Percentiles rank a stretch among this genome's conserved stretches.
Evolutionary conservation across 2,113 vertebrate genomes (phyloP).

Genomic region (Symphodus melops): DNA sequence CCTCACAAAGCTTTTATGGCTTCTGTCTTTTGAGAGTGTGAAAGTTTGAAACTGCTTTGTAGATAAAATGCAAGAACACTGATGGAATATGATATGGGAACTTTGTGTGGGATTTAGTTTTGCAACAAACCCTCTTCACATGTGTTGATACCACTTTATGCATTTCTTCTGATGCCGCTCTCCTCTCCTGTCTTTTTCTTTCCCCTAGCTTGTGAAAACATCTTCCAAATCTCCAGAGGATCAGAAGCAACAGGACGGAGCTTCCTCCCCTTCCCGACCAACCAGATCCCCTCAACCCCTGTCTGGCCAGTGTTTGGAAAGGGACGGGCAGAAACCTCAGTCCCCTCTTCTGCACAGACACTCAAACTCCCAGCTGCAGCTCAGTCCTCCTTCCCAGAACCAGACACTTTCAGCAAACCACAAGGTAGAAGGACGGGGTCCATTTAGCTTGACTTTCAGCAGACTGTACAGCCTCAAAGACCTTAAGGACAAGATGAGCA

Average conservation of each 20-base stretch:
- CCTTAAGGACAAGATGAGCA: conserved; percentile 61
- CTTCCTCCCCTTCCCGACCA: background rate
- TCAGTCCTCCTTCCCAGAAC: conserved; percentile 8
- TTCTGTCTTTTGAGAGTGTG: background rate
- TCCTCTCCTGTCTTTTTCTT: background rate
- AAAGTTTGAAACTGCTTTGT: background rate
- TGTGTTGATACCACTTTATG: background rate
- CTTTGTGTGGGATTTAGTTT: background rate
- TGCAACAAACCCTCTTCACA: background rate
- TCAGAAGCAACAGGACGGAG: conserved; percentile 1
- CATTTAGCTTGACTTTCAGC: conserved; percentile 48
- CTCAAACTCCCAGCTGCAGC: conserved; percentile 3
- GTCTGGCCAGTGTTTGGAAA: background rate
- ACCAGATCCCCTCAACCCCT: background rate
- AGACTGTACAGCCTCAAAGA: conserved; percentile 56
- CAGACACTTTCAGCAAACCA: background rate
- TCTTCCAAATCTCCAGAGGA: background rate
- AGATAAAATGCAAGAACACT: background rate
- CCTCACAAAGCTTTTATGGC: background rate
- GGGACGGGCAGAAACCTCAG: conserved; percentile 19
- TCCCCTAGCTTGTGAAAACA: background rate
- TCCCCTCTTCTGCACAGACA: conserved; percentile 20
- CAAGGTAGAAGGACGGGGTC: conserved; percentile 20
- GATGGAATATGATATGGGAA: background rate
- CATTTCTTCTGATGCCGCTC: background rate